Evolutionary conservation across 2,113 vertebrate species (phyloP).

Genomic region (Aythya baeri): DNA sequence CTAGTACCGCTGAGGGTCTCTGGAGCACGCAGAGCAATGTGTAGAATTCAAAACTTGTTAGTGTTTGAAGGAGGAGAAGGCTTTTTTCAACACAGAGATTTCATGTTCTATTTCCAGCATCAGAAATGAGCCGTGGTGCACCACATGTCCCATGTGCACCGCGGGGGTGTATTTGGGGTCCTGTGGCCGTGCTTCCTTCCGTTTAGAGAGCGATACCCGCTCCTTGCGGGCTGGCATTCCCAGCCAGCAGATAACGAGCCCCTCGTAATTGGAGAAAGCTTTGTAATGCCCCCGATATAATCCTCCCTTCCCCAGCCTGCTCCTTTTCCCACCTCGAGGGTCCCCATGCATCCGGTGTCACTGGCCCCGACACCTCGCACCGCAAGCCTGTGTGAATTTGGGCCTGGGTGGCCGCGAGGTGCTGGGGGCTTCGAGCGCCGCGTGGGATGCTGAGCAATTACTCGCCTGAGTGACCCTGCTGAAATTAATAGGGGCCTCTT

Average conservation of each 20-base stretch:
- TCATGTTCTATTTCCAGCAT: neutral
- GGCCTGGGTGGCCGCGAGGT: neutral
- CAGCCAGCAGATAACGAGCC: neutral
- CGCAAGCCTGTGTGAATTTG: neutral
- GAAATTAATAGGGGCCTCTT: rapidly evolving
- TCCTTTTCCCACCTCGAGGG: no score
- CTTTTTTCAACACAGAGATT: neutral
- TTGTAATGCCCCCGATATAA: neutral
- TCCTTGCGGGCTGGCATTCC: neutral
- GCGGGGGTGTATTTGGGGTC: neutral
- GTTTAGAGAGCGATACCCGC: neutral
- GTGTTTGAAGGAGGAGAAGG: neutral
- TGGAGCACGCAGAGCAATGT: neutral
- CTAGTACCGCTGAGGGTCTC: neutral
- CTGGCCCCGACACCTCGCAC: neutral
- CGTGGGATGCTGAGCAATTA: neutral
- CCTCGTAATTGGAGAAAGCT: neutral
- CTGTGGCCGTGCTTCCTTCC: neutral
- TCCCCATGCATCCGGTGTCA: neutral
- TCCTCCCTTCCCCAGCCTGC: neutral
- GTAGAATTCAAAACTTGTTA: neutral
- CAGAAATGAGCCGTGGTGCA: neutral
- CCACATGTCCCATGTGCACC: rapidly evolving
- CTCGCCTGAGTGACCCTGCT: neutral
- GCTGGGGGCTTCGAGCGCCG: rapidly evolving